Conservation (phyloP, 2,888 invertebrate genomes). For the Pelosia muscerda region DNA sequence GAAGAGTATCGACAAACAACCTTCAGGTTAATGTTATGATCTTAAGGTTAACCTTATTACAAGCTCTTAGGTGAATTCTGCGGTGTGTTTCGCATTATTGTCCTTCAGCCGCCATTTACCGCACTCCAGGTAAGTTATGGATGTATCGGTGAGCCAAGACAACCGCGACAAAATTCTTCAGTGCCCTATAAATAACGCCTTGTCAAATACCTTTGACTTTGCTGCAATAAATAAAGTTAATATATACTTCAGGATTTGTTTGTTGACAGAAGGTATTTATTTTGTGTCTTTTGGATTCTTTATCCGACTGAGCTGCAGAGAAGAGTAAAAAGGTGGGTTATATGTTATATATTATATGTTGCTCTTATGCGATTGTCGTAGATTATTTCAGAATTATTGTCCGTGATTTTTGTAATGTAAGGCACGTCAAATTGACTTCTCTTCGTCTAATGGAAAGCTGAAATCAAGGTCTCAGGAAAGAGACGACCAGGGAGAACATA, state of each 20-base stretch:
- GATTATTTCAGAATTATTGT: too few species aligned
- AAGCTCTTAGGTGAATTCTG: constrained; percentile 12
- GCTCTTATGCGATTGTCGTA: too few species aligned
- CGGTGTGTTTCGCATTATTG: constrained; percentile 14
- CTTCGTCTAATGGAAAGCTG: too few species aligned
- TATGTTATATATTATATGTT: not conserved
- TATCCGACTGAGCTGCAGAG: not conserved
- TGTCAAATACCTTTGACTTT: not conserved
- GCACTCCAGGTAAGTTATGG: constrained; percentile 10
- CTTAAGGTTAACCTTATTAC: constrained; percentile 16
- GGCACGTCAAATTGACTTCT: too few species aligned
- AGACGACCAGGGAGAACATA: too few species aligned
- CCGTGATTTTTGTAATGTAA: too few species aligned
- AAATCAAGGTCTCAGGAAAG: too few species aligned
- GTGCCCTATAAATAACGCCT: not conserved
- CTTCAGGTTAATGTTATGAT: constrained; percentile 3
- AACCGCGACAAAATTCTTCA: not conserved
- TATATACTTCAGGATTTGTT: constrained; percentile 1
- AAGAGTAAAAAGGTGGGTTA: not conserved
- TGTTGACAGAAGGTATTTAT: not conserved
- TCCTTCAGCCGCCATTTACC: constrained; percentile 11
- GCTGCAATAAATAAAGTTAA: constrained; percentile 4
- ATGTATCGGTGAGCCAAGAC: not conserved
- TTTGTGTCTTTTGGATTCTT: not conserved
- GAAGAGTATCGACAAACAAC: not conserved